Conservation (phyloP, 2,113 vertebrate species). For the Alligator sinensis region DNA sequence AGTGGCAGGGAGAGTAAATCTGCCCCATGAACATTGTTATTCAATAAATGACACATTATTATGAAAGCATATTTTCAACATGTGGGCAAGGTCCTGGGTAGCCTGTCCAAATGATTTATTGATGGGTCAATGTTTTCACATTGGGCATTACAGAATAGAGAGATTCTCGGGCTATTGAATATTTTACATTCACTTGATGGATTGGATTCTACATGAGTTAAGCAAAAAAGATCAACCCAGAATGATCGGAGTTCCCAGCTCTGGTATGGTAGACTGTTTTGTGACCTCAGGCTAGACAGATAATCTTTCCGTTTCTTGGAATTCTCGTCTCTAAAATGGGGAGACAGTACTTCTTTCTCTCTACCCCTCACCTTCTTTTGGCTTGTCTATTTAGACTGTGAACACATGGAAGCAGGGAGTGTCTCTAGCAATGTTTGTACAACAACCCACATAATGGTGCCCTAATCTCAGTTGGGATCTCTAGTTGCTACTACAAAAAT, state of each 20-base stretch:
- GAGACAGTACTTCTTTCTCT: constrained; percentile 23
- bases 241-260: not conserved
- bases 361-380: not conserved
- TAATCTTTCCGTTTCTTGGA: not conserved
- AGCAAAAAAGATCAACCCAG: constrained; percentile 13
- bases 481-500: not conserved
- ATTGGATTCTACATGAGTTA: constrained; percentile 43
- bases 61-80: not conserved
- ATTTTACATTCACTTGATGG: constrained; percentile 30
- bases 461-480: not conserved
- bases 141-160: not conserved
- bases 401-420: not conserved
- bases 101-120: constrained; percentile 1
- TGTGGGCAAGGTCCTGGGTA: not conserved
- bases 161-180: constrained; percentile 14
- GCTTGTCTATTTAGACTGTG: not conserved
- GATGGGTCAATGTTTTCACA: not conserved
- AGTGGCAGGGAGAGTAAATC: fast-evolving
- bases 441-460: not conserved
- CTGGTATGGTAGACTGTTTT: constrained; percentile 12
- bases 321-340: not conserved
- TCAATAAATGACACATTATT: not conserved
- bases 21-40: not conserved
- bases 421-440: not conserved
- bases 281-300: not conserved